These are phyloP conservation scores for Halictus ligatus DNA, from an alignment of 2,888 invertebrate genomes.

Conservation along the genomic window DNA sequence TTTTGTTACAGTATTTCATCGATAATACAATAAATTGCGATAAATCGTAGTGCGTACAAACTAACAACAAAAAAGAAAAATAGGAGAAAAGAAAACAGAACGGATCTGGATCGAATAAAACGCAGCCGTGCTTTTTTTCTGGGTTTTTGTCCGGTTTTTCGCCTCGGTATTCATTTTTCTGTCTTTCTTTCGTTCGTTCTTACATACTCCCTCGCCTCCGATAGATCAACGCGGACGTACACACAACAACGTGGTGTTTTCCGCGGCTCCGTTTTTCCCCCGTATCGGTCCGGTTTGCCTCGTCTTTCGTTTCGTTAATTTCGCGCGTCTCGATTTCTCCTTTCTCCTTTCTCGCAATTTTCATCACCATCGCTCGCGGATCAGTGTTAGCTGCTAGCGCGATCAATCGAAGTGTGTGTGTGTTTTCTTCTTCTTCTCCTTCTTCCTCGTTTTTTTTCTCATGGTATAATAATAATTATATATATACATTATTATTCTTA, in stretches of 20 bases:
- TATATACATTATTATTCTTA: constrained; percentile 82
- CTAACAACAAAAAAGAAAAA: constrained; percentile 79
- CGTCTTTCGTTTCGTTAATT: constrained; percentile 49
- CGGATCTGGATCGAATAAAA: constrained; percentile 70
- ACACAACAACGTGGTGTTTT: neutral
- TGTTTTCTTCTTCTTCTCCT: neutral
- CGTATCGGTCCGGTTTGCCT: constrained; percentile 7
- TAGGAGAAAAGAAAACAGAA: constrained; percentile 65
- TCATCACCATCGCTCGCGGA: constrained; percentile 47
- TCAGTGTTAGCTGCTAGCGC: constrained; percentile 65
- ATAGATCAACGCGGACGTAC: neutral
- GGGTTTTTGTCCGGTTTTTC: constrained; percentile 31
- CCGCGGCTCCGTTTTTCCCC: neutral
- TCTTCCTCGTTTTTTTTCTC: constrained; percentile 53
- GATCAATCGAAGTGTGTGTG: constrained; percentile 68
- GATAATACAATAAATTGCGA: constrained; percentile 83
- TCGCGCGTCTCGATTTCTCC: constrained; percentile 42
- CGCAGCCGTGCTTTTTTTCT: constrained; percentile 60
- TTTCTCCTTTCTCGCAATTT: constrained; percentile 36
- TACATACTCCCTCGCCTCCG: neutral
- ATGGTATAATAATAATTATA: constrained; percentile 77
- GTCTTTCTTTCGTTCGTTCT: constrained; percentile 9
- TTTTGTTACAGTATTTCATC: constrained; percentile 83
- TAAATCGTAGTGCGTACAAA: constrained; percentile 82
- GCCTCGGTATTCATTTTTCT: constrained; percentile 17